These are phyloP conservation scores for Callocephalon fimbriatum DNA, from an alignment of 2,113 vertebrate genomes.

Conservation along the genomic window DNA sequence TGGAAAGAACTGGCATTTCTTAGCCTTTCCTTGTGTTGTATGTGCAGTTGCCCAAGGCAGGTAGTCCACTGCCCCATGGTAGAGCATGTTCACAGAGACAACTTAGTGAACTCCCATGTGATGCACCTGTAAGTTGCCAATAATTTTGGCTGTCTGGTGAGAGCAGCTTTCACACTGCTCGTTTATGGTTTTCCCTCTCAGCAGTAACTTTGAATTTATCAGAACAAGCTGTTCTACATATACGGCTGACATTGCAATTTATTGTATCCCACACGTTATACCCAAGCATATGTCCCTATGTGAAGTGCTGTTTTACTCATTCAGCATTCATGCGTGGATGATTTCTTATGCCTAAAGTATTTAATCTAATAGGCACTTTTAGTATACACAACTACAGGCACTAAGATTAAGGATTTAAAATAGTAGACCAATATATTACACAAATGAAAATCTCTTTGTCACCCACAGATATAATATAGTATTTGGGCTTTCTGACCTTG, in stretches of 20 bases:
- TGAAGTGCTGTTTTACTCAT: constrained; percentile 44
- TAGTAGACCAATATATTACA: constrained; percentile 52
- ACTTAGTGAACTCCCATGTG: neutral
- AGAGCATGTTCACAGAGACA: neutral
- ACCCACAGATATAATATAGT: constrained; percentile 58
- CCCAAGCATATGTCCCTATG: constrained; percentile 17
- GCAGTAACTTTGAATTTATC: constrained; percentile 23
- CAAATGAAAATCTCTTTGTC: constrained; percentile 63
- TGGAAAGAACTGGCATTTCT: neutral
- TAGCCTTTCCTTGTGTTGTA: neutral
- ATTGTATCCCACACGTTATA: constrained; percentile 25
- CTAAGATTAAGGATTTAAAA: constrained; percentile 67
- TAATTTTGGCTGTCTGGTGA: neutral
- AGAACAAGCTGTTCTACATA: constrained; percentile 8
- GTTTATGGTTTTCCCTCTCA: constrained; percentile 12
- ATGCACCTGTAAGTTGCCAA: neutral
- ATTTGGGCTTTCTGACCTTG: constrained; percentile 71
- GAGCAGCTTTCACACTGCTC: neutral
- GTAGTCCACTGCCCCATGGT: neutral
- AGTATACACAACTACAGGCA: constrained; percentile 42
- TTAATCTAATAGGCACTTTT: constrained; percentile 49
- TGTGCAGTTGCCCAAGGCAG: neutral
- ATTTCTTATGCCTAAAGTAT: constrained; percentile 45
- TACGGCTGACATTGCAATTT: constrained; percentile 23
- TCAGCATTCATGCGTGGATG: neutral